Base-by-base conservation (phyloP, 2,797 vertebrate species). In the Garrulus glandarius region DNA sequence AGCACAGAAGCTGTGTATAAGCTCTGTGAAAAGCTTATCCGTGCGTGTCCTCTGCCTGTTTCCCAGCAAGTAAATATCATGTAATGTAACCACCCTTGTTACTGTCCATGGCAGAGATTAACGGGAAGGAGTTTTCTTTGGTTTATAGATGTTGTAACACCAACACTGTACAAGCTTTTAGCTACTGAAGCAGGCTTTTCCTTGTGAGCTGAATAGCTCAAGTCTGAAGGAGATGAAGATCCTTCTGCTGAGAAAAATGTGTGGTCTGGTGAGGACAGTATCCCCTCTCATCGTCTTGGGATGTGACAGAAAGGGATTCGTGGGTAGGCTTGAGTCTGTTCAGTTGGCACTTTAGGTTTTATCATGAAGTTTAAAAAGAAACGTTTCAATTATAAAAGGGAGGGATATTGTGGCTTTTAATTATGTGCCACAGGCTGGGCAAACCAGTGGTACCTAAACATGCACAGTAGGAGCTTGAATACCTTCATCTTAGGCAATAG, bases 241-340 rank as follows among this genome's bases (percentile, higher is more conserved):
- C n/a, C 6, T 32, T 47, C 15, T 52, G 61, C 55, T 86, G 65
- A 60, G n/a, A 50, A 84, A 26, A 22, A 57, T 9, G 4, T 0
- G 0, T 5, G 52, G 8, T 75, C 34, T 84, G n/a, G 22, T 1
- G 0, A 27, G 53, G 15, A 20, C 20, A 15, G 5, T 15, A 46
- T 63, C 14, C 55, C 5, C 43, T 70, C 44, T 67, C 39, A 36
- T 41, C 32, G 9, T 24, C 67, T 77, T 59, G 36, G n/a, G 23
- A 94, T 92, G 41, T 0, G 2, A 69, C 27, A 69, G 65, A 61
- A 69, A 68, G 36, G 39, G 13, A 32, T 27, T 81, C 6, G 47
- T 46, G 16, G 30, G 5, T 43, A 41, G 27, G n/a, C 29, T 57
- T 69, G 29, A 32, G 13, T 39, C 53, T 87, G 36, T 70, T 87